Conservation (phyloP, 2,113 vertebrate genomes). For the Mola mola region DNA sequence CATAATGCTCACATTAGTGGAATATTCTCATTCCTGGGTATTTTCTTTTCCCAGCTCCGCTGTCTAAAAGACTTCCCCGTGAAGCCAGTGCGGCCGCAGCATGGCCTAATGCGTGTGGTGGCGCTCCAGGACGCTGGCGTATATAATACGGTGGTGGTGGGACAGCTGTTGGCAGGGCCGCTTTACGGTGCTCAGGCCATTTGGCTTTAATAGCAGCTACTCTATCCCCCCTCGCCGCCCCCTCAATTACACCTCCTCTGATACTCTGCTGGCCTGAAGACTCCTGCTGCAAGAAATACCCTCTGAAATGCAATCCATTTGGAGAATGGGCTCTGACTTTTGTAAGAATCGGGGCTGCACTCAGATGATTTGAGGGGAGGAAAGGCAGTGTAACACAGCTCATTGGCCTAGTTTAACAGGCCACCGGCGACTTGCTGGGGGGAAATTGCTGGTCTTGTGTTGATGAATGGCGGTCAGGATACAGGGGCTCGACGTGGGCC, state of each 20-base stretch:
- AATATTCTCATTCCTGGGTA: constrained; percentile 33
- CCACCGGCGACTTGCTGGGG: constrained; percentile 52
- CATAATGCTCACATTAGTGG: constrained; percentile 35
- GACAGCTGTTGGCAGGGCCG: constrained; percentile 80
- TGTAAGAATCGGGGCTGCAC: constrained; percentile 66
- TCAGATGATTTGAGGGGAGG: constrained; percentile 56
- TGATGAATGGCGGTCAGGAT: constrained; percentile 53
- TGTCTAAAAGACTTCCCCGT: constrained; percentile 58
- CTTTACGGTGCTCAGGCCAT: constrained; percentile 80
- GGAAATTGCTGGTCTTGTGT: constrained; percentile 55
- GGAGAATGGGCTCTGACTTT: constrained; percentile 77
- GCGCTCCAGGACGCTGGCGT: constrained; percentile 51
- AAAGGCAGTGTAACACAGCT: constrained; percentile 43
- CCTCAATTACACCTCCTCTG: constrained; percentile 83
- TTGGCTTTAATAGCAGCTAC: constrained; percentile 82
- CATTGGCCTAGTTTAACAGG: constrained; percentile 62
- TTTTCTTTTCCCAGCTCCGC: constrained; percentile 47
- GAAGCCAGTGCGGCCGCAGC: constrained; percentile 52
- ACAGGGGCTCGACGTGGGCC: constrained; percentile 34
- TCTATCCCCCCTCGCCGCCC: constrained; percentile 78
- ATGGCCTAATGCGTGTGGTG: constrained; percentile 36
- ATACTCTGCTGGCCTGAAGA: constrained; percentile 78
- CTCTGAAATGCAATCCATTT: constrained; percentile 80
- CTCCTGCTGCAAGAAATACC: constrained; percentile 63
- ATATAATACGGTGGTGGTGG: constrained; percentile 72